Base-by-base conservation (phyloP, 2,797 vertebrate species). In the Molossus molossus region DNA sequence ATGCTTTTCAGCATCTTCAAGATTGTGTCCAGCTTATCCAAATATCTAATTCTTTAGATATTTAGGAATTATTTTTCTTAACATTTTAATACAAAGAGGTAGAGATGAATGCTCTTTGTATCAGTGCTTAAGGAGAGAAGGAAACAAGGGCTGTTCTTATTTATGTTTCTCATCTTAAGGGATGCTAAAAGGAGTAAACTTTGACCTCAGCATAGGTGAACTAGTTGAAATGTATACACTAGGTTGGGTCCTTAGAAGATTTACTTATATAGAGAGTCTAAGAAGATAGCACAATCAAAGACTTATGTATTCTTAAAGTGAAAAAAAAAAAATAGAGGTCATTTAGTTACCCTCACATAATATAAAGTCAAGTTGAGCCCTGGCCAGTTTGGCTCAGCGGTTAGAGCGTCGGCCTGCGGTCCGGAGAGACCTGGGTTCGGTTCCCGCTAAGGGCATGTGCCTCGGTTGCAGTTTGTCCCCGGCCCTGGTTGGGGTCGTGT, bases 261-360 rank as follows among this genome's bases (percentile, higher is more conserved):
- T 79, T 87, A 79, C 27, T 79, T 76, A 55, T 62, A n/a, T 9
- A 67, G 33, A 29, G 29, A 21, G 4, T 76, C 55, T 85, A 50
- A 92, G 60, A 92, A 77, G 18, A 83, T 88, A 94, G 53, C 25
- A 25, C 48, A 70, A 64, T 96, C 27, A 76, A 76, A 67, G 53
- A 45, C 40, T 45, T 92, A 48, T 81, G 9, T 91, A 65, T 86
- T 86, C 37, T 84, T 69, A 87, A n/a, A 69, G 40, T 58, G 18
- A 90, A 93, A 45, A 45, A 77, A 91, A 86, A 55, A 25, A 72
- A 80, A 75, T 37, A 81, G n/a, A 48, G 6, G 33, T 80, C 21
- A 33, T 75, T 88, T 94, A 85, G 27, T 84, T 89, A 83, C n/a
- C 11, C 5, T 84, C 27, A 80, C 48, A 27, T 87, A 83, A 48